Percentiles rank a stretch among this genome's conserved stretches.
These are phyloP conservation scores for Leucoraja erinaceus DNA, from an alignment of 2,113 vertebrate species.

Conservation along the genomic window DNA sequence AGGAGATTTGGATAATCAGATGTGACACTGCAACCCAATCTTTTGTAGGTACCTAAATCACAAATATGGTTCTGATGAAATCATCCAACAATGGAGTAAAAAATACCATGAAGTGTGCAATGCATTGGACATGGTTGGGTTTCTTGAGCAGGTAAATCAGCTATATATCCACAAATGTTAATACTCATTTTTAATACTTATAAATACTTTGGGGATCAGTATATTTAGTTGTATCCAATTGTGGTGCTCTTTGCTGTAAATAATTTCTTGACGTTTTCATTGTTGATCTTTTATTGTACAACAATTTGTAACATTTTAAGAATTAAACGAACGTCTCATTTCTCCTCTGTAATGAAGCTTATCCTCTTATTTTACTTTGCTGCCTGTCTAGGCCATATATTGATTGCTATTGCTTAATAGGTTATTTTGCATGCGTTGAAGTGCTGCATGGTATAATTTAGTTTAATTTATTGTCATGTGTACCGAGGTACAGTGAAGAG, in stretches of 20 bases:
- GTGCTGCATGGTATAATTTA: background rate
- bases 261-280: background rate
- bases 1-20: background rate
- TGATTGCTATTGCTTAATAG: background rate
- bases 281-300: background rate
- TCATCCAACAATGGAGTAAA: constrained; percentile 50
- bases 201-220: background rate
- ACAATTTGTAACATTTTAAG: background rate
- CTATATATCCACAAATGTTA: background rate
- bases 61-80: constrained; percentile 47
- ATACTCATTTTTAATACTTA: background rate
- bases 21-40: background rate
- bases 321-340: background rate
- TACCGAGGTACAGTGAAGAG: no score
- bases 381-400: background rate
- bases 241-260: background rate
- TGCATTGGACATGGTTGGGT: constrained; percentile 68
- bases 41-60: constrained; percentile 57
- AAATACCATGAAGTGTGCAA: constrained; percentile 62
- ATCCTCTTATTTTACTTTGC: background rate
- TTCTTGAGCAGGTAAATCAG: constrained; percentile 61
- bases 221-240: background rate
- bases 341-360: no score
- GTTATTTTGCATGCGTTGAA: background rate
- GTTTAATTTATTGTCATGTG: no score